These are phyloP conservation scores for Oconnorella tubifera DNA, from an alignment of 2,888 invertebrate genomes.

Conservation along the genomic window DNA sequence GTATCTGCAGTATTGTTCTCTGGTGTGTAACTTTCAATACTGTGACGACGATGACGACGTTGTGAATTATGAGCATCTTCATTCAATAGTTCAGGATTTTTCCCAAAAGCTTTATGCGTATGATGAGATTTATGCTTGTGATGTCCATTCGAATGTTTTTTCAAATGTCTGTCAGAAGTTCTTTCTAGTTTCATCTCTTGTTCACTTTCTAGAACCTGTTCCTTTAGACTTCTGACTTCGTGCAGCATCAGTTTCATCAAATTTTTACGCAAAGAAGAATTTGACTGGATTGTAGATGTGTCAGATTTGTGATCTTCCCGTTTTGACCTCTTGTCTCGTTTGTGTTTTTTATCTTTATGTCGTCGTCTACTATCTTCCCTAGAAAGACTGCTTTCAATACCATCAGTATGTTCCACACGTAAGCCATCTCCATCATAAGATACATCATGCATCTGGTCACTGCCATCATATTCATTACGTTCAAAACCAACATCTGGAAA, in stretches of 20 bases:
- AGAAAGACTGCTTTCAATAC: neutral
- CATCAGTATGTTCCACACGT: neutral
- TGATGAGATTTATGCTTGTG: neutral
- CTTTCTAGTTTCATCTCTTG: neutral
- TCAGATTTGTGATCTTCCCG: neutral
- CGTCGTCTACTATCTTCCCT: neutral
- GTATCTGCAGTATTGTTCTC: too few relatives aligned
- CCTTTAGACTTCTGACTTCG: slow-evolving; percentile 4
- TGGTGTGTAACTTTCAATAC: neutral
- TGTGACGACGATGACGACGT: neutral
- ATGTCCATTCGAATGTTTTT: neutral
- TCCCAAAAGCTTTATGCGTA: neutral
- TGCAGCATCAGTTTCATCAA: slow-evolving; percentile 11
- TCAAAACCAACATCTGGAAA: neutral
- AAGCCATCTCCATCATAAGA: too few relatives aligned
- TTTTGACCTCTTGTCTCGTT: neutral
- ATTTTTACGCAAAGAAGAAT: neutral
- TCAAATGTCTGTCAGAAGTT: neutral
- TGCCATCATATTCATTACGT: neutral
- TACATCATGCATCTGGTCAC: neutral
- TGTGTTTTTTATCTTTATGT: neutral
- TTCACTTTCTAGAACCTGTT: neutral
- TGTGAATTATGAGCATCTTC: too few relatives aligned
- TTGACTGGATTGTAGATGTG: neutral
- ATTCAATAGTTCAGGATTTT: too few relatives aligned